A percentile compares a stretch with the other conserved stretches of the same genome.
Conservation (phyloP, 2,113 vertebrate species). For the Megaceryle torquata region DNA sequence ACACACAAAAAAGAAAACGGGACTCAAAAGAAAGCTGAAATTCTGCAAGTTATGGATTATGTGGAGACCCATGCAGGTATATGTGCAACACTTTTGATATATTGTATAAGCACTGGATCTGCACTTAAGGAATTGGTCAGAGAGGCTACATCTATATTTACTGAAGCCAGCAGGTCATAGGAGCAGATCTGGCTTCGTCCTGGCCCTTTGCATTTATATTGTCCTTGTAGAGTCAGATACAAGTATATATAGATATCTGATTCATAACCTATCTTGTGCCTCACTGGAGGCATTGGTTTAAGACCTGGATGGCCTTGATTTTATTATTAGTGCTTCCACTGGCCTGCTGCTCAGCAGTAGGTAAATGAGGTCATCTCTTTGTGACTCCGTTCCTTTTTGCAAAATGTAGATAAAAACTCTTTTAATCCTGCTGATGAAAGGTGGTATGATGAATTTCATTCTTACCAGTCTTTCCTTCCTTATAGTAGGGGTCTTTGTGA, state of each 20-base stretch:
- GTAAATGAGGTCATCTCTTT: conserved; percentile 62
- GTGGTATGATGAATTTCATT: conserved; percentile 51
- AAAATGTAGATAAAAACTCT: conserved; percentile 65
- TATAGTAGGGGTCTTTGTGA: conserved; percentile 55
- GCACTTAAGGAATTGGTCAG: neutral
- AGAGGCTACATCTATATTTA: neutral
- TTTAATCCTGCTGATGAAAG: conserved; percentile 66
- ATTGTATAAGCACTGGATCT: neutral
- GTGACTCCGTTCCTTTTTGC: conserved; percentile 28
- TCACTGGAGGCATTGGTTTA: conserved; percentile 30
- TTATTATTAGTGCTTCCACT: conserved; percentile 56
- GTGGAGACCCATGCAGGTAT: neutral
- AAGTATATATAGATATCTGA: conserved; percentile 15
- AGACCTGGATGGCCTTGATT: conserved; percentile 56
- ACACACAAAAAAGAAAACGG: neutral
- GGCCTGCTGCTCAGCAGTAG: conserved; percentile 56
- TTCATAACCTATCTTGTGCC: neutral
- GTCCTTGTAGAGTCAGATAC: conserved; percentile 16
- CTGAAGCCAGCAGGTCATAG: neutral
- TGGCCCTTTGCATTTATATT: neutral
- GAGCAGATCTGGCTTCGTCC: neutral
- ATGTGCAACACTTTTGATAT: neutral
- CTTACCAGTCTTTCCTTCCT: conserved; percentile 39
- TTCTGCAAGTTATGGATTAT: neutral
- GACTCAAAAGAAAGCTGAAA: neutral